Conservation (phyloP, 2,888 invertebrate genomes). For the Amitus sp. region DNA sequence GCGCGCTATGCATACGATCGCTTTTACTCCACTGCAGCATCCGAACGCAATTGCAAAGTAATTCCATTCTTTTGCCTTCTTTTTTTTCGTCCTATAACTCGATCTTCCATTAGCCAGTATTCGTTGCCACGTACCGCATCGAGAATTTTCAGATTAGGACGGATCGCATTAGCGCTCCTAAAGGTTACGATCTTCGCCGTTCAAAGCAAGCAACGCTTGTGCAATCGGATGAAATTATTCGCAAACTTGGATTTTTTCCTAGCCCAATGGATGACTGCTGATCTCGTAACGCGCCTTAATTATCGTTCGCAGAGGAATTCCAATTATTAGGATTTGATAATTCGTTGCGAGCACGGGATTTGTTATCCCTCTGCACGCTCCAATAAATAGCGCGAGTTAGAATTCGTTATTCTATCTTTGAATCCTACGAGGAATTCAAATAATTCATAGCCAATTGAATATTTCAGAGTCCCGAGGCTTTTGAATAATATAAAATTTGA, state of each 20-base stretch:
- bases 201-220: neutral
- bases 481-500: too few relatives aligned
- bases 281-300: too few relatives aligned
- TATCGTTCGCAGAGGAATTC: neutral
- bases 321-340: neutral
- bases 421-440: neutral
- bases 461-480: too few relatives aligned
- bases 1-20: conserved; percentile 6
- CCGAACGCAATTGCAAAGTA: conserved; percentile 20
- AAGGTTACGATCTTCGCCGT: conserved; percentile 19
- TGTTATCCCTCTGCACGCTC: too few relatives aligned
- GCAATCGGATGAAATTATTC: conserved; percentile 2
- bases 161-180: conserved; percentile 31
- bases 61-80: conserved; percentile 25
- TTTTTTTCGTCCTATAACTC: conserved; percentile 21
- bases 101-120: conserved; percentile 30
- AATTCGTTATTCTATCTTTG: neutral
- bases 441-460: neutral
- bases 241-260: too few relatives aligned
- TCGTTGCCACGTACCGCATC: conserved; percentile 24
- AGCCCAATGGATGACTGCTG: too few relatives aligned
- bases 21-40: conserved; percentile 15
- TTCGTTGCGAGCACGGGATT: neutral
- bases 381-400: neutral
- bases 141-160: conserved; percentile 28